These are phyloP conservation scores for Antennarius maculatus DNA, from an alignment of 2,797 vertebrate genomes.

Conservation along the genomic window DNA sequence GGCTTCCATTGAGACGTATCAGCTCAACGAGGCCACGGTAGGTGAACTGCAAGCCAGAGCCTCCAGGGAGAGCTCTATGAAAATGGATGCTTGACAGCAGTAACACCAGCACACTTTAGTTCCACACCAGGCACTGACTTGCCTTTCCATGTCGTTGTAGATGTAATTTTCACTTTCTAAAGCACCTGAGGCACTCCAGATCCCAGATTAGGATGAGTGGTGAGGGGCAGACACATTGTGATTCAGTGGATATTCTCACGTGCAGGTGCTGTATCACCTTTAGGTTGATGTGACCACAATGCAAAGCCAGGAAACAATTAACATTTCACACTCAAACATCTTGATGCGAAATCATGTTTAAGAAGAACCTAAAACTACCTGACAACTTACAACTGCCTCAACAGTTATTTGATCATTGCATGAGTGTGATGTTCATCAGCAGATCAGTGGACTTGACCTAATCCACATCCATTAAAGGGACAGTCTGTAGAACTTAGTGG, in stretches of 20 bases:
- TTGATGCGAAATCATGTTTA: too few species aligned
- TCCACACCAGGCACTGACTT: conserved; percentile 63
- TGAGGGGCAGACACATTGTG: conserved; percentile 28
- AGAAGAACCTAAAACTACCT: too few species aligned
- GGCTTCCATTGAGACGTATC: conserved; percentile 4
- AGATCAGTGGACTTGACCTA: too few species aligned
- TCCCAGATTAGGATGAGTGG: conserved; percentile 56
- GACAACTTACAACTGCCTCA: too few species aligned
- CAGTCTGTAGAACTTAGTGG: too few species aligned
- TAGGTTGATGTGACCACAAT: conserved; percentile 22
- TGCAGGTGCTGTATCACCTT: conserved; percentile 2
- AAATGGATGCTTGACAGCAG: conserved; percentile 55
- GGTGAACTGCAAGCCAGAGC: conserved; percentile 46
- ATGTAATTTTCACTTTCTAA: conserved; percentile 76
- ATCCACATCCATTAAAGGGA: too few species aligned
- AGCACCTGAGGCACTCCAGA: conserved; percentile 67
- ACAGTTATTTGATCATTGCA: too few species aligned
- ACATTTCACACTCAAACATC: too few species aligned
- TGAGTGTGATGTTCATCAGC: too few species aligned
- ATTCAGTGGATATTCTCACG: conserved; percentile 10
- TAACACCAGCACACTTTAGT: conserved; percentile 56
- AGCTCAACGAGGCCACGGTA: conserved; percentile 11
- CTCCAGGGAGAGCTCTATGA: conserved; percentile 60
- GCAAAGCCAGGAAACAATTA: background rate
- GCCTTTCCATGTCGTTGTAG: conserved; percentile 68